phyloP scores from a whole-genome alignment of 2,113 vertebrate genomes.

The Chunga burmeisteri region DNA sequence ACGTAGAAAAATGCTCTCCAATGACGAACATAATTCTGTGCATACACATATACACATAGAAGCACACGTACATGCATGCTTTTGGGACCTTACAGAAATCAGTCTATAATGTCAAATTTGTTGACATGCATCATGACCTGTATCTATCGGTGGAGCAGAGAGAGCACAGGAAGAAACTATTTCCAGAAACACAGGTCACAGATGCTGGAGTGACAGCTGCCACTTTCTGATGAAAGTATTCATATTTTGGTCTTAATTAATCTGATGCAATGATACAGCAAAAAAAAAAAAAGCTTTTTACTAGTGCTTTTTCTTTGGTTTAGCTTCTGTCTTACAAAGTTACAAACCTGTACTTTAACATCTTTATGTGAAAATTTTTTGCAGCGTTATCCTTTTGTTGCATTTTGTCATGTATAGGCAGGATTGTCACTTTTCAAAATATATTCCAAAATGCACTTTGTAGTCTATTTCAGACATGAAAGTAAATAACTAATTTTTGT shows the following conservation, averaged over 20 bases:
- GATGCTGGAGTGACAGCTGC: background rate
- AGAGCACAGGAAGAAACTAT: background rate
- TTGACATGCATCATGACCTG: background rate
- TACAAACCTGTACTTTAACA: background rate
- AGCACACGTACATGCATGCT: background rate
- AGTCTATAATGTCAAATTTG: background rate
- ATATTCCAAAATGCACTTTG: background rate
- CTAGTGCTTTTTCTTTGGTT: background rate
- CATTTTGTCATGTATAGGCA: background rate
- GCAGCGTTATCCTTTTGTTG: background rate
- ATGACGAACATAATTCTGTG: background rate
- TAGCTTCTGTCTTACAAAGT: background rate
- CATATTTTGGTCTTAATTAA: background rate
- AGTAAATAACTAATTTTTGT: conserved; percentile 3
- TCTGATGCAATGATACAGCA: background rate
- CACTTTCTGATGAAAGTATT: background rate
- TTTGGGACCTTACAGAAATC: background rate
- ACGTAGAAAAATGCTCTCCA: background rate
- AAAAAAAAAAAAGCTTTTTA: background rate
- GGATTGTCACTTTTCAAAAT: background rate
- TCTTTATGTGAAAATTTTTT: background rate
- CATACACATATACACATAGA: no score
- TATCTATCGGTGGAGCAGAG: background rate
- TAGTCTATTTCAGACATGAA: background rate
- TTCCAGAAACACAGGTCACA: background rate